Percentiles rank a stretch among this genome's conserved stretches.
phyloP scores from a whole-genome alignment of 2,888 invertebrate genomes.

The Amiota minor region DNA sequence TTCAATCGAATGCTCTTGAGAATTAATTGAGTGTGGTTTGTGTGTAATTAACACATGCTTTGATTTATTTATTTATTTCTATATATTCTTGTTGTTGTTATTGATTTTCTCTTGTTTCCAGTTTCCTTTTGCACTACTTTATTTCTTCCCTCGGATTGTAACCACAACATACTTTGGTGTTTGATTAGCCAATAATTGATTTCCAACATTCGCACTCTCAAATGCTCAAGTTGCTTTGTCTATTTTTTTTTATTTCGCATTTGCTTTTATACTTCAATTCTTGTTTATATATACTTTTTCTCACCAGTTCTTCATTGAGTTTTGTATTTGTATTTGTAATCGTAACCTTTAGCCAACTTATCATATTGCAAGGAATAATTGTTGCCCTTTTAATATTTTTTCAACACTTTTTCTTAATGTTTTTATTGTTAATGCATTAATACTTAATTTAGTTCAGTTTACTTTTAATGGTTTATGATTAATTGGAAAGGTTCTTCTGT shows the following conservation, averaged over 20 bases:
- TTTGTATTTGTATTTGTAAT: no score
- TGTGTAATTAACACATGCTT: conserved; percentile 68
- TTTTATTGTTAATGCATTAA: no score
- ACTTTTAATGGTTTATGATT: no score
- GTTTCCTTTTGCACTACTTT: neutral
- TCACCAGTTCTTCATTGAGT: no score
- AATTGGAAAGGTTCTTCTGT: no score
- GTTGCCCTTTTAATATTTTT: no score
- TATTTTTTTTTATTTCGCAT: neutral
- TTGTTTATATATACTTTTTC: conserved; percentile 17
- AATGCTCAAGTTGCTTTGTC: conserved; percentile 14
- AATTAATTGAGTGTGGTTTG: conserved; percentile 51
- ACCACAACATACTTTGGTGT: conserved; percentile 21
- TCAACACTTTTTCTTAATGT: no score
- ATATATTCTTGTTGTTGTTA: conserved; percentile 24
- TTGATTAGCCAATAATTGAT: conserved; percentile 31
- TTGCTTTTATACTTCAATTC: neutral
- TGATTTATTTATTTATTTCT: conserved; percentile 66
- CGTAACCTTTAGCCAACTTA: no score
- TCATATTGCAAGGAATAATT: no score
- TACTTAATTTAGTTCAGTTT: no score
- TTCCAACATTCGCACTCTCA: conserved; percentile 15
- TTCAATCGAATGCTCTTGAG: conserved; percentile 39
- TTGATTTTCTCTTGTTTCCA: conserved; percentile 27
- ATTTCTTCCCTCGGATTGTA: neutral